Base-by-base conservation (phyloP, 2,888 invertebrate genomes). In the Leucophenga montana region DNA sequence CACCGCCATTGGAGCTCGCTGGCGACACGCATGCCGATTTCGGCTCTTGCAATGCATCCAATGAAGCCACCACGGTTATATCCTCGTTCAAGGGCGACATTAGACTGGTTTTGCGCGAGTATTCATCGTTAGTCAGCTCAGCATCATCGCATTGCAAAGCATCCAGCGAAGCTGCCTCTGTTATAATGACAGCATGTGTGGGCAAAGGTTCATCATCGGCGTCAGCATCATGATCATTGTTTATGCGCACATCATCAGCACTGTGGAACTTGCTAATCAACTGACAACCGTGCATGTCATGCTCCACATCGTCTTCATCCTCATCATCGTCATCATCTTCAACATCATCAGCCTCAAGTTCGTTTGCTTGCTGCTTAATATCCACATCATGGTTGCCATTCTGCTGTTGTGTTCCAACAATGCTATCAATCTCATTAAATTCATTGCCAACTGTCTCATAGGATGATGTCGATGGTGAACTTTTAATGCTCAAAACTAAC, bases 1-100 rank as follows among this genome's bases (percentile, higher is more conserved):
- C 93, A 1, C 96, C 96, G 0, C 97, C 96, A 86, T 96, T 95
- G n/a, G 95, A 96, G 82, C 95, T 95, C 13, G 95, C 95, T 0
- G 96, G 96, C 0, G 96, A 96, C 4, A 94, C 94, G 81, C 96
- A 95, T 44, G 92, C 91, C 0, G 93, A 93, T 54, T 92, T 89
- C 0, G 89, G 89, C 71, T 89, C 89, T 53, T 87, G 88, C 65
- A 89, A 71, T 1, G 86, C 88, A 77, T 88, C 87, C 69, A 89
- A 74, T 0, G 85, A 83, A 39, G 86, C 82, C 62, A 79, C 80
- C 65, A 79, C 83, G 0, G 79, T 93, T 70, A 85, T 84, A 56
- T 93, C 93, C 74, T 94, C 94, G 20, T 91, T 91, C 0, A 94
- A 90, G 0, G 92, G 91, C n/a, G 92, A 92, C 74, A 93, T 88